Percentiles rank a stretch among this genome's conserved stretches.
Evolutionary conservation across 2,113 vertebrate genomes (phyloP).

Genomic region (Ptilonorhynchus violaceus): DNA sequence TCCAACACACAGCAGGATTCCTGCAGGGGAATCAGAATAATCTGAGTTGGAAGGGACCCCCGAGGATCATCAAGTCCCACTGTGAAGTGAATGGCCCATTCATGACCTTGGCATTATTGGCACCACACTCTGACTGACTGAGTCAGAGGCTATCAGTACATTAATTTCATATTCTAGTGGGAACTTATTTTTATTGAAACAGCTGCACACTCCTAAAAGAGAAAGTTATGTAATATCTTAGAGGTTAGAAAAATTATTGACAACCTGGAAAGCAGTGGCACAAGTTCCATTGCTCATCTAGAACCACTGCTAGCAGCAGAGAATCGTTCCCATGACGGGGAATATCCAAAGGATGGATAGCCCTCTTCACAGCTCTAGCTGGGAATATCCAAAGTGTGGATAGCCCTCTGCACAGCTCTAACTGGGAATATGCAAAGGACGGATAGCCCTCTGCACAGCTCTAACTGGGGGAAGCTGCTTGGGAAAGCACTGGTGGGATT

Average conservation of each 20-base stretch:
- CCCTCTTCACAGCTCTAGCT: too few relatives aligned
- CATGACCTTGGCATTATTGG: not conserved
- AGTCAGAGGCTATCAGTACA: not conserved
- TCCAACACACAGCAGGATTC: not conserved
- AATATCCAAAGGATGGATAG: not conserved
- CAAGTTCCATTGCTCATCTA: not conserved
- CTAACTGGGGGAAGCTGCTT: not conserved
- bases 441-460: not conserved
- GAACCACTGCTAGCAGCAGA: not conserved
- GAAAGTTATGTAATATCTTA: not conserved
- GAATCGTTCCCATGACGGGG: not conserved
- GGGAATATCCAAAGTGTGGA: not conserved
- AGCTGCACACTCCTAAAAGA: not conserved
- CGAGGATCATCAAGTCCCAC: not conserved
- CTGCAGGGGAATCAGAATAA: not conserved
- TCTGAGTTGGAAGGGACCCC: not conserved
- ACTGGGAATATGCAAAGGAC: not conserved
- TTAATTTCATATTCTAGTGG: not conserved
- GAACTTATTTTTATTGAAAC: not conserved
- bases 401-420: too few relatives aligned
- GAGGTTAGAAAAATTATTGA: not conserved
- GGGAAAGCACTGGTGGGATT: not conserved
- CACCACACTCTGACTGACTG: accelerated
- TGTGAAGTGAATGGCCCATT: too few relatives aligned
- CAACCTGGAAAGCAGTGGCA: not conserved